phyloP scores from a whole-genome alignment of 2,888 invertebrate species.

The Tanytarsus gracilentus region DNA sequence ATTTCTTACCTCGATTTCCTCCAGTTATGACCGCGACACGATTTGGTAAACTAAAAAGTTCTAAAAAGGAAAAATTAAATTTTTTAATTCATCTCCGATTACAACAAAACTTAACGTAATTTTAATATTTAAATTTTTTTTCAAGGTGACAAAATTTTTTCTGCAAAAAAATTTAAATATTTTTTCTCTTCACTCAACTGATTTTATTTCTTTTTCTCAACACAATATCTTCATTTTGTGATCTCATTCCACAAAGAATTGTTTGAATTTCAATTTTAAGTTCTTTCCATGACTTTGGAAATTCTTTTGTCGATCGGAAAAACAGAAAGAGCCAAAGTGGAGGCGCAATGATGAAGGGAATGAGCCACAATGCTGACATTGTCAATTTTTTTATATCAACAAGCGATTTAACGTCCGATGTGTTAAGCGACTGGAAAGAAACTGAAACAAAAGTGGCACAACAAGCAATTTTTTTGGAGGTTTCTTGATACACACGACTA shows the following conservation, averaged over 20 bases:
- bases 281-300: conserved; percentile 41
- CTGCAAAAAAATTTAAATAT: background rate
- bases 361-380: no score
- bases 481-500: no score
- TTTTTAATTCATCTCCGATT: background rate
- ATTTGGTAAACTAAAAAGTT: conserved; percentile 53
- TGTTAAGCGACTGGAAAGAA: no score
- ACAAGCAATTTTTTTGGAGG: no score
- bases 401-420: no score
- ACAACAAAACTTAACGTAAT: background rate
- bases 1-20: conserved; percentile 55
- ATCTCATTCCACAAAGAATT: conserved; percentile 38
- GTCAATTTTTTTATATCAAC: no score
- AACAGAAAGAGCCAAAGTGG: conserved; percentile 35
- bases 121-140: background rate
- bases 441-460: no score
- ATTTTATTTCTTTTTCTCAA: conserved; percentile 37
- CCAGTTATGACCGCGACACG: conserved; percentile 77
- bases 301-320: conserved; percentile 40
- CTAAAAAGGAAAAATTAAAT: conserved; percentile 42
- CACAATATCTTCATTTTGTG: conserved; percentile 38
- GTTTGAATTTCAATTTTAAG: conserved; percentile 41
- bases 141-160: background rate
- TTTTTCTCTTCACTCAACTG: conserved; percentile 35
- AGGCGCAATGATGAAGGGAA: background rate